Evolutionary conservation across 2,888 invertebrate species (phyloP), one percentile per base, ranked within the genome.

Genomic region (Alcis repandata): DNA sequence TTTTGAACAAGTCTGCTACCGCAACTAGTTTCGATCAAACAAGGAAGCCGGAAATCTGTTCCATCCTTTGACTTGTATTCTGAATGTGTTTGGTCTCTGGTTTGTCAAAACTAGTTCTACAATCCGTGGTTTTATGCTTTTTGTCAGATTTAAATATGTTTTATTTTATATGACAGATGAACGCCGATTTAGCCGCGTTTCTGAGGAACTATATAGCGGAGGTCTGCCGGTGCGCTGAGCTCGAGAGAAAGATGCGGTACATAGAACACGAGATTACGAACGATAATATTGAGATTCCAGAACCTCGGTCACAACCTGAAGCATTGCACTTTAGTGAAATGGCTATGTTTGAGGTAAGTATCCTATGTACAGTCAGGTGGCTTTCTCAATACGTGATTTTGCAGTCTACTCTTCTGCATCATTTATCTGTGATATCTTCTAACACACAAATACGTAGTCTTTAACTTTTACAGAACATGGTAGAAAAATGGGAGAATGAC

Each of bases 161-260:
- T 22, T 8, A 49, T 41, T 40, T n/a, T 27, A 10, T 33, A 32
- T 46, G 22, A 17, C 11, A 51, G 46, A 38, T 56, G 45, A 56
- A 56, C 20, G 19, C 2, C 2, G 40, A 32, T 0, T 8, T 15
- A 2, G 17, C 40, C 8, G 17, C 49, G 0, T 49, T 13, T 82
- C 96, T 97, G 93, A 94, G 97, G 71, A 96, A 96, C 80, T 98
- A 96, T 88, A 96, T 98, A 2, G 95, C 95, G 69, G 98, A 98
- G 84, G 95, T 98, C 15, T 94, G 97, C 63, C 94, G 98, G 67
- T 98, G 96, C 85, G 96, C 97, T 74, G 97, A 98, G 83, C 96
- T 98, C 96, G 97, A 97, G 83, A 93, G 97, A 41, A 96, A 96
- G 79, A 90, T 97, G 27, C 88, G 95, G 7, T 97, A 95, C 79